Base-by-base conservation (phyloP, 2,888 invertebrate species). In the Cotesia congregata region DNA sequence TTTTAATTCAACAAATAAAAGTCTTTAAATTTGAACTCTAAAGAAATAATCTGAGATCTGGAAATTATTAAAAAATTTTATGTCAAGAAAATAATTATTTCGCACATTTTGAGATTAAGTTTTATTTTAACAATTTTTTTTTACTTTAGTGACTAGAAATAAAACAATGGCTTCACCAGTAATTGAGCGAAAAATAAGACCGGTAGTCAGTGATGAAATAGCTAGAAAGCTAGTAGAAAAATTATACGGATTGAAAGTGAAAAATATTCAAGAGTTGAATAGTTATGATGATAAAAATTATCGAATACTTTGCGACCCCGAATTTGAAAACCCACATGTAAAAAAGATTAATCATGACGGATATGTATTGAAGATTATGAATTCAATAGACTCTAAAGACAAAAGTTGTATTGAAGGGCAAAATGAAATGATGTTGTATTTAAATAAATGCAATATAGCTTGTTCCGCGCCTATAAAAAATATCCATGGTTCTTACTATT, bases 241-340 rank as follows among this genome's bases (percentile, higher is more conserved):
- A 4, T 89, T 94, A 0, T 96, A 94, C 85, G 94, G 94, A 0
- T 90, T 95, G 39, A 90, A 91, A 0, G 92, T 92, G 1, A 85
- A 88, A 0, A 90, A 90, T 59, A 90, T 95, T 30, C 89, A 86
- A 0, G 93, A 94, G 83, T 90, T 96, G 5, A 93, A 94, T 80
- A 94, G 94, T 1, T 96, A 95, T 85, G 96, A 96, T 83, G 96
- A 96, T 88, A 93, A 92, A 87, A 96, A 96, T 89, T 95, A 93
- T 88, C 93, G 92, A 84, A 90, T 96, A 9, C 86, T 90, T 0
- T 94, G 94, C 79, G 91, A 91, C 7, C 90, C 91, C 0, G 91
- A 91, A 78, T 90, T 92, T 78, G 91, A 91, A 76, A 94, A 94
- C 88, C 92, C 93, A 0, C 85, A 93, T 20, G 92, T 93, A 77